Evolutionary conservation across 2,888 invertebrate genomes (phyloP).

Genomic region (Alsophila aescularia): DNA sequence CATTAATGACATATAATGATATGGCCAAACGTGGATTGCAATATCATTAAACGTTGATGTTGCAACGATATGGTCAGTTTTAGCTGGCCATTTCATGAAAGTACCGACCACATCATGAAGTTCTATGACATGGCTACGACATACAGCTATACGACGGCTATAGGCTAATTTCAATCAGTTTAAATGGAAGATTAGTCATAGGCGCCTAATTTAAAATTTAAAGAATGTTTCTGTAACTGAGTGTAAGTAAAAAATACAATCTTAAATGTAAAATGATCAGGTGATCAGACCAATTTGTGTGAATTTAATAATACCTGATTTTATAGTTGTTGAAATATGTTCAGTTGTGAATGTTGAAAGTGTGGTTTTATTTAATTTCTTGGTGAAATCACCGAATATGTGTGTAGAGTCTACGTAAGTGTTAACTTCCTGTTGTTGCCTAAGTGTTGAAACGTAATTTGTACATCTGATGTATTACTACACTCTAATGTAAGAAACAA

Average conservation of each 20-base stretch:
- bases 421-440: conserved; percentile 61
- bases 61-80: too few species aligned
- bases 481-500: conserved; percentile 42
- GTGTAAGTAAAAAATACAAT: neutral
- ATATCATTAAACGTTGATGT: too few species aligned
- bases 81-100: too few species aligned
- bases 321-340: neutral
- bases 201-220: too few species aligned
- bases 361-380: neutral
- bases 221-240: too few species aligned
- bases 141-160: too few species aligned
- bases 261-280: neutral
- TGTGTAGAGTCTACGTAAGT: conserved; percentile 25
- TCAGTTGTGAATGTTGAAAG: neutral
- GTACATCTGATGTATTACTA: conserved; percentile 50
- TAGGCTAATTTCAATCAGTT: too few species aligned
- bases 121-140: too few species aligned
- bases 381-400: neutral
- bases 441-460: conserved; percentile 57
- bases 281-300: conserved; percentile 13
- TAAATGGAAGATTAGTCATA: too few species aligned
- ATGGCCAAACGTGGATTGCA: too few species aligned
- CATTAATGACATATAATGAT: too few species aligned
- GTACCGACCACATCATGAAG: too few species aligned
- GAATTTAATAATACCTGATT: neutral